Evolutionary conservation across 2,113 vertebrate genomes (phyloP).

Genomic region (Pyxicephalus adspersus): DNA sequence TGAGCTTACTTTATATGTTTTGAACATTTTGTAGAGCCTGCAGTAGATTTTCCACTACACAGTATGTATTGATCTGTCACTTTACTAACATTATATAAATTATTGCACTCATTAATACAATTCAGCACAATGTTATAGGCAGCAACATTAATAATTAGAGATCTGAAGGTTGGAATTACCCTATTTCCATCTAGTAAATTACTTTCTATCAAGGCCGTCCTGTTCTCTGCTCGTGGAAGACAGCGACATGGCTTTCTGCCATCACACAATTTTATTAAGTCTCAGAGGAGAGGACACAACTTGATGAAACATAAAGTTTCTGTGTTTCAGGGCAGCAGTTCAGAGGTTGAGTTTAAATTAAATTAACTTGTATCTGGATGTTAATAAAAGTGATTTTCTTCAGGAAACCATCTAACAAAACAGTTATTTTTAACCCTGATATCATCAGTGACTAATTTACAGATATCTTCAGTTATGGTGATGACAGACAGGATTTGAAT

Average conservation of each 20-base stretch:
- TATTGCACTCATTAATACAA: background rate
- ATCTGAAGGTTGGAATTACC: background rate
- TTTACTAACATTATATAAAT: too few relatives aligned
- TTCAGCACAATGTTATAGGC: background rate
- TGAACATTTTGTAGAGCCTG: too few relatives aligned
- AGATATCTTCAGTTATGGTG: background rate
- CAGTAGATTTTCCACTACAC: too few relatives aligned
- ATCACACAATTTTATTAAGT: slow-evolving; percentile 16
- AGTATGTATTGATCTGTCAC: too few relatives aligned
- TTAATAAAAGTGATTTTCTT: background rate
- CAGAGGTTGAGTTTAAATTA: background rate
- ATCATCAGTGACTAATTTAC: background rate
- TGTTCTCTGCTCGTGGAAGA: background rate
- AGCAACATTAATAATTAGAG: background rate
- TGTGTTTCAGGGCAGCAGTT: background rate
- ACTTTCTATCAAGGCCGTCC: background rate
- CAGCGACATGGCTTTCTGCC: background rate
- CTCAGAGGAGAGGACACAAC: background rate
- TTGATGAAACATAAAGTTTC: background rate
- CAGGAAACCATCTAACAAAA: background rate
- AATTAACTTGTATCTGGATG: slow-evolving; percentile 3
- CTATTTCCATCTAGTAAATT: background rate
- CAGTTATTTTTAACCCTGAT: slow-evolving; percentile 2
- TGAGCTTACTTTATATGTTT: too few relatives aligned
- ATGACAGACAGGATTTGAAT: background rate